Evolutionary conservation across 1,140 invertebrate genomes (phyloP).

Genomic region (Drosophila bocki): DNA sequence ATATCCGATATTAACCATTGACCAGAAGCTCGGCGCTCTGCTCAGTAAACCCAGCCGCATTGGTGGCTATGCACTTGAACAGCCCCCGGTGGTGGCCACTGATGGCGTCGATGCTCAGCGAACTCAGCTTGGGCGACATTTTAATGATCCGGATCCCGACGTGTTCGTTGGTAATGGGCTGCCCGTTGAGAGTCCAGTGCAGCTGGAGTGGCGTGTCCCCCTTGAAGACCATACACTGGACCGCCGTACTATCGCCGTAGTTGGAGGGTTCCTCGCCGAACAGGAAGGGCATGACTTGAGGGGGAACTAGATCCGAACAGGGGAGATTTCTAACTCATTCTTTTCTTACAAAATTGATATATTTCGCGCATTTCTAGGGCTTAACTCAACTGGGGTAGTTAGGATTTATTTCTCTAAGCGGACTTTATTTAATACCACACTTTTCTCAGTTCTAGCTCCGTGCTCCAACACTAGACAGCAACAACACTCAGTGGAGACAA

Average conservation of each 20-base stretch:
- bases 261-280: constrained; percentile 90
- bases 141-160: constrained; percentile 86
- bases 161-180: constrained; percentile 79
- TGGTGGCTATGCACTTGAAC: constrained; percentile 90
- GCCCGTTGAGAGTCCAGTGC: constrained; percentile 91
- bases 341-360: no score
- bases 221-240: constrained; percentile 90
- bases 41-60: constrained; percentile 88
- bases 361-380: no score
- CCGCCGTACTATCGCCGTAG: constrained; percentile 88
- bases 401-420: not conserved
- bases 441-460: not conserved
- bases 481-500: constrained; percentile 44
- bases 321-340: not conserved
- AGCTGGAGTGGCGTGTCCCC: constrained; percentile 90
- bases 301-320: constrained; percentile 84
- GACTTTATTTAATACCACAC: not conserved
- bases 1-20: constrained; percentile 86
- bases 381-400: not conserved
- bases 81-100: constrained; percentile 89
- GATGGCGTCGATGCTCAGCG: constrained; percentile 90
- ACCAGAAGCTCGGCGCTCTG: constrained; percentile 88
- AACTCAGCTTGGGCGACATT: constrained; percentile 88
- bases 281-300: constrained; percentile 90
- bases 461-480: constrained; percentile 60